Evolutionary conservation across 2,888 invertebrate genomes (phyloP).

Genomic region (Epistrophe eligans): DNA sequence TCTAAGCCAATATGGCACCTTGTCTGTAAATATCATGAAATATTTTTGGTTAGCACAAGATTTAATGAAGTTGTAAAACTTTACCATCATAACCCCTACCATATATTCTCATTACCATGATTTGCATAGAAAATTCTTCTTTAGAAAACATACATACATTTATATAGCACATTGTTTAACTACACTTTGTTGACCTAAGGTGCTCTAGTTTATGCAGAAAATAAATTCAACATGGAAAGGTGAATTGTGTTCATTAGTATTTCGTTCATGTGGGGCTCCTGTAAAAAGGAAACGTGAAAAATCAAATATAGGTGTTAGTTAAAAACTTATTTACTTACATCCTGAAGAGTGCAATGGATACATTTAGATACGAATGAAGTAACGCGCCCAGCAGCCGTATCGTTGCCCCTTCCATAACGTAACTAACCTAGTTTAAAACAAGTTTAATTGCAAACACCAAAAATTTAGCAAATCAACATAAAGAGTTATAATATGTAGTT

Average conservation of each 20-base stretch:
- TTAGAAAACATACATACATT: background rate
- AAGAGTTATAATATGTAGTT: too few relatives aligned
- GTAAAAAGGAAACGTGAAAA: constrained; percentile 3
- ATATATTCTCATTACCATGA: background rate
- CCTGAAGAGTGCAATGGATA: background rate
- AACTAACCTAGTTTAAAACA: background rate
- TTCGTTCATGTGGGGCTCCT: background rate
- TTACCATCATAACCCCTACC: too few relatives aligned
- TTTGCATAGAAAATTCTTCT: background rate
- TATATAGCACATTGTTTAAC: background rate
- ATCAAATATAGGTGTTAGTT: background rate
- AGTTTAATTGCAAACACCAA: background rate
- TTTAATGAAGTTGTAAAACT: background rate
- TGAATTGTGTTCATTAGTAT: constrained; percentile 15
- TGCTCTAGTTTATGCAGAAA: background rate
- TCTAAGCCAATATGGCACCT: too few relatives aligned
- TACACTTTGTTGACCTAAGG: background rate
- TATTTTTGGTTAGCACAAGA: background rate
- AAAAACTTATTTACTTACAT: background rate
- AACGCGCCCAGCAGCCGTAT: background rate
- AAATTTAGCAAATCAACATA: background rate
- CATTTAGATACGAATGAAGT: background rate
- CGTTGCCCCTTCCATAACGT: background rate
- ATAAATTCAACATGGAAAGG: background rate
- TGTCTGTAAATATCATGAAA: background rate